These are phyloP conservation scores for Rhegmatorhina hoffmannsi DNA, from an alignment of 2,113 vertebrate species.

Conservation along the genomic window DNA sequence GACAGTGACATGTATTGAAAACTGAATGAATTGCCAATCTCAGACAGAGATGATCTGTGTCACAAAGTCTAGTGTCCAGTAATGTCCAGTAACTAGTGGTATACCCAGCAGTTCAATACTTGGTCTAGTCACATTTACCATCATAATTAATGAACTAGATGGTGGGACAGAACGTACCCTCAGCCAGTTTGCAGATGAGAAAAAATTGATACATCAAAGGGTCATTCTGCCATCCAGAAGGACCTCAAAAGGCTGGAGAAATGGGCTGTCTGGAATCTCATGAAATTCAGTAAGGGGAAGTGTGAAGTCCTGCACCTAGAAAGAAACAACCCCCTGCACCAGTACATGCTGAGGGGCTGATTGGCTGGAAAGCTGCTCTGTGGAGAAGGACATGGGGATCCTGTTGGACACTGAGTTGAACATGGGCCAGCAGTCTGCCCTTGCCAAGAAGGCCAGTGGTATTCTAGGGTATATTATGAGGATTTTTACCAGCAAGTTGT, in stretches of 20 bases:
- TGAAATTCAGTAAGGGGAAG: neutral
- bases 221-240: neutral
- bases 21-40: neutral
- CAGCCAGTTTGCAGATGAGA: neutral
- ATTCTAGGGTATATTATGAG: neutral
- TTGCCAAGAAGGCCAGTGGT: neutral
- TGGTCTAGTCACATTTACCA: neutral
- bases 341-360: neutral
- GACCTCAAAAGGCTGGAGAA: neutral
- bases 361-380: neutral
- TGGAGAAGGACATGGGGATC: neutral
- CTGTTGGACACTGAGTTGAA: neutral
- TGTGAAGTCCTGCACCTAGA: neutral
- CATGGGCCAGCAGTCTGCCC: neutral
- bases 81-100: neutral
- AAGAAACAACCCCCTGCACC: neutral
- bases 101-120: neutral
- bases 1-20: neutral
- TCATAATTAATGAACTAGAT: neutral
- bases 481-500: neutral
- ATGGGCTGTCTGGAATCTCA: neutral
- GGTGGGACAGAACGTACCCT: neutral
- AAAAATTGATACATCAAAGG: neutral
- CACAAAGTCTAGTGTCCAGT: neutral
- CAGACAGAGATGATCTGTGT: neutral